Evolutionary conservation across 2,797 vertebrate species (phyloP), one percentile per base, ranked within the genome.

Genomic region (Erithacus rubecula): DNA sequence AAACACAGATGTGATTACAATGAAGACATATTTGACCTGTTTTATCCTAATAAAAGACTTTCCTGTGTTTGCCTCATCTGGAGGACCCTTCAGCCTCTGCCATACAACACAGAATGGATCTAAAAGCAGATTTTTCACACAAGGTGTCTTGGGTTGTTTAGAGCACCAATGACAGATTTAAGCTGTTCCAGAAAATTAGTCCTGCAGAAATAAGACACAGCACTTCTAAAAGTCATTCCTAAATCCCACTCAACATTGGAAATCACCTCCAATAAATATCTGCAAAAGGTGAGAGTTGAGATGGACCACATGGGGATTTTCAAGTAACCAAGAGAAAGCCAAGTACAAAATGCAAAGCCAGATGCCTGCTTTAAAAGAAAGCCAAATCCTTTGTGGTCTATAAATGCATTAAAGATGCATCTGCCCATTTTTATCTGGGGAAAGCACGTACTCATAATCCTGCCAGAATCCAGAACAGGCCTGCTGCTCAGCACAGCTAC

Each of bases 341-440:
- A 94, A 87, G 34, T 37, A 63, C 0, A 0, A 74, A 71, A 74
- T 12, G 27, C 39, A 93, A 89, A 93, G 51, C 46, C 78, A 94
- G 84, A 83, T 49, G 67, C 44, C 68, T 56, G 46, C 64, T 87
- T 80, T 87, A 77, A 92, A 85, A 89, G 43, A 80, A 89, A 89
- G 43, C n/a, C 1, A 2, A 90, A 87, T 68, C 84, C 75, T 94
- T 75, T 85, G 75, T 83, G 53, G 62, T 85, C 92, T 94, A 53
- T 64, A 92, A 95, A 80, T 59, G 64, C 46, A 78, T 52, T 90
- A 60, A 93, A 79, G 70, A 84, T 23, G 15, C 37, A 90, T 37
- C 56, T 92, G 52, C 39, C 43, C 68, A 17, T 83, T 87, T 94
- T 84, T 83, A 83, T 75, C 75, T 51, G 30, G 26, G 60, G 52